These are phyloP conservation scores for Sarcophaga peregrina DNA, from an alignment of 1,140 invertebrate species.

Conservation along the genomic window DNA sequence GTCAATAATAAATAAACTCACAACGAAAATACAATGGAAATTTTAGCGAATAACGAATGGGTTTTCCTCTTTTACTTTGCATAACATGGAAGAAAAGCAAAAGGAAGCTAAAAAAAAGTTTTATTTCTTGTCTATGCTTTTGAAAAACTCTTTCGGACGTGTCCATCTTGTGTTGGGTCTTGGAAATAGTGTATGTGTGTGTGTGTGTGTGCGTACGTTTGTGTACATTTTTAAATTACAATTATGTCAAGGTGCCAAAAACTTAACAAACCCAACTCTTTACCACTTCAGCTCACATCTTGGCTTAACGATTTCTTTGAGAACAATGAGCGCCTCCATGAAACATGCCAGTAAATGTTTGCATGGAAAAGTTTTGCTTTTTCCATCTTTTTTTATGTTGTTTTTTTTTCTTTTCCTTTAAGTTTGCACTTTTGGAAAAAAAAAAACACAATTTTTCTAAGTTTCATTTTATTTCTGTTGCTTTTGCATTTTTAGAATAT, in stretches of 20 bases:
- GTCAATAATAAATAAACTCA: not conserved
- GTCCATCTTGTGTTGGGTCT: slow-evolving; percentile 9
- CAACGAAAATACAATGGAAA: not conserved
- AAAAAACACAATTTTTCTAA: not conserved
- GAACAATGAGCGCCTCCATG: not conserved
- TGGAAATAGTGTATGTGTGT: not conserved
- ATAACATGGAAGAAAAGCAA: not conserved
- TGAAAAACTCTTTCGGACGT: not conserved
- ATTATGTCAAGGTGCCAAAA: slow-evolving; percentile 41
- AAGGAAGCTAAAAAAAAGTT: not conserved
- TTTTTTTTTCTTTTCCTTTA: not conserved
- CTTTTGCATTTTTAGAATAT: too few species aligned
- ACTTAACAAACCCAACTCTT: slow-evolving; percentile 32
- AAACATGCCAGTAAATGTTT: slow-evolving; percentile 41
- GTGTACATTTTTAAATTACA: slow-evolving; percentile 26
- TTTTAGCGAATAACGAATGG: slow-evolving; percentile 15
- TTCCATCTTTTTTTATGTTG: not conserved
- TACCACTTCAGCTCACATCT: slow-evolving; percentile 9
- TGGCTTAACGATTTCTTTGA: not conserved
- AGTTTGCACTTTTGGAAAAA: not conserved
- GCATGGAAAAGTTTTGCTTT: slow-evolving; percentile 36
- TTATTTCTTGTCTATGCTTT: not conserved
- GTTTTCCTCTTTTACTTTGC: not conserved
- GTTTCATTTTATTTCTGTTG: too few species aligned
- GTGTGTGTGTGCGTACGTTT: not conserved